A percentile compares a stretch with the other conserved stretches of the same genome.
phyloP scores from a whole-genome alignment of 2,113 vertebrate species.

The Python bivittatus region DNA sequence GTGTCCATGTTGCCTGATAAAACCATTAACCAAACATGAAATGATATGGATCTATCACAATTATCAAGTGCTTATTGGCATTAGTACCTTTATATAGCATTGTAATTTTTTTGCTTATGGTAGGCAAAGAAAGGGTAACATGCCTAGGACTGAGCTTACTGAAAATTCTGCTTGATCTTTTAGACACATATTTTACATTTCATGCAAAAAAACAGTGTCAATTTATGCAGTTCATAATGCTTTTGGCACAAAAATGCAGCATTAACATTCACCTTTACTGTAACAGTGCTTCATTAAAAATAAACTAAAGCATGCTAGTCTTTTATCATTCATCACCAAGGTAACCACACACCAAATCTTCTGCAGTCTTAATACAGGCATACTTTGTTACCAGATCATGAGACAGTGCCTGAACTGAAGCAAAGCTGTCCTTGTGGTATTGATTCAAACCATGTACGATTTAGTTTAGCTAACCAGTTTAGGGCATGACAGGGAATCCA shows the following conservation, averaged over 20 bases:
- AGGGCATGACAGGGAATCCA: not conserved
- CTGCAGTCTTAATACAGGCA: not conserved
- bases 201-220: constrained; percentile 33
- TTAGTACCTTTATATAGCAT: not conserved
- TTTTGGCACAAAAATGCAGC: constrained; percentile 40
- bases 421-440: not conserved
- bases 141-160: not conserved
- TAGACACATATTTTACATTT: constrained; percentile 20
- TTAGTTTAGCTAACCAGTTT: not conserved
- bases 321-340: constrained; percentile 32
- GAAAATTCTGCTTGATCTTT: constrained; percentile 1
- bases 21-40: not conserved
- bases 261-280: constrained; percentile 40
- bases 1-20: not conserved
- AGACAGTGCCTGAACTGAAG: not conserved
- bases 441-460: not conserved
- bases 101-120: not conserved
- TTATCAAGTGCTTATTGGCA: not conserved
- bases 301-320: constrained; percentile 28
- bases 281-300: constrained; percentile 35
- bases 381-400: not conserved
- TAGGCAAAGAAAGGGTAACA: not conserved
- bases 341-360: constrained; percentile 21
- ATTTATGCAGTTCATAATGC: constrained; percentile 57
- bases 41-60: not conserved